These are phyloP conservation scores for Teleogryllus oceanicus DNA, from an alignment of 2,888 invertebrate species.

Conservation along the genomic window DNA sequence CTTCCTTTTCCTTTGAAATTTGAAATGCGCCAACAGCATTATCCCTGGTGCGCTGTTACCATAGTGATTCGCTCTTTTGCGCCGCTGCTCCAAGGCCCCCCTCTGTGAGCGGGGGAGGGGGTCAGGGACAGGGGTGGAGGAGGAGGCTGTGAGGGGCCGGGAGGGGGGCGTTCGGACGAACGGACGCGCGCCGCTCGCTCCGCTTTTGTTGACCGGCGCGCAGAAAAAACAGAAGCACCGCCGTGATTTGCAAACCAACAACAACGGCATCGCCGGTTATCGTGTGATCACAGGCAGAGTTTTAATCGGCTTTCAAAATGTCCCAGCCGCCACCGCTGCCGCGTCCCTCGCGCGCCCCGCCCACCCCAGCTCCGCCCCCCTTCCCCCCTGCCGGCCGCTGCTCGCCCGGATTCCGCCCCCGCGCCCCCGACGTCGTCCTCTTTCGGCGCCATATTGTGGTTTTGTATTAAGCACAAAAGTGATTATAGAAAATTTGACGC, in stretches of 20 bases:
- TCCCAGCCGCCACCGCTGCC: slow-evolving; percentile 19
- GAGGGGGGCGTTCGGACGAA: neutral
- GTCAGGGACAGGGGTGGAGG: neutral
- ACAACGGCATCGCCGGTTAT: slow-evolving; percentile 27
- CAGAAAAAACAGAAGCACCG: slow-evolving; percentile 10
- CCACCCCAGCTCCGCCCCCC: neutral
- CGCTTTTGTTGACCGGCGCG: neutral
- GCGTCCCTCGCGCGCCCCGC: neutral
- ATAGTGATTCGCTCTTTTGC: no score
- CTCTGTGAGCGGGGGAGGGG: no score
- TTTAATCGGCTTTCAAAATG: slow-evolving; percentile 34
- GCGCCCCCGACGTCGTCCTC: neutral
- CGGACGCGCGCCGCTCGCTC: neutral
- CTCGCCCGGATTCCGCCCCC: neutral
- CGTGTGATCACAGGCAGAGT: slow-evolving; percentile 33
- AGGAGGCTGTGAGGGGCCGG: neutral
- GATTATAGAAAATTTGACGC: no score
- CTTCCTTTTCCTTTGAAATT: no score
- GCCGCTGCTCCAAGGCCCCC: no score
- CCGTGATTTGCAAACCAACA: slow-evolving; percentile 26
- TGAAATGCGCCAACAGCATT: no score
- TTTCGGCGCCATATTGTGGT: neutral
- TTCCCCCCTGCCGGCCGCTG: neutral
- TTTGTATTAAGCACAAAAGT: no score
- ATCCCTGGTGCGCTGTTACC: no score